A percentile compares a stretch with the other conserved stretches of the same genome.
These are phyloP conservation scores for Gnathonemus echidnorhynchus DNA, from an alignment of 2,113 vertebrate genomes.

Conservation along the genomic window DNA sequence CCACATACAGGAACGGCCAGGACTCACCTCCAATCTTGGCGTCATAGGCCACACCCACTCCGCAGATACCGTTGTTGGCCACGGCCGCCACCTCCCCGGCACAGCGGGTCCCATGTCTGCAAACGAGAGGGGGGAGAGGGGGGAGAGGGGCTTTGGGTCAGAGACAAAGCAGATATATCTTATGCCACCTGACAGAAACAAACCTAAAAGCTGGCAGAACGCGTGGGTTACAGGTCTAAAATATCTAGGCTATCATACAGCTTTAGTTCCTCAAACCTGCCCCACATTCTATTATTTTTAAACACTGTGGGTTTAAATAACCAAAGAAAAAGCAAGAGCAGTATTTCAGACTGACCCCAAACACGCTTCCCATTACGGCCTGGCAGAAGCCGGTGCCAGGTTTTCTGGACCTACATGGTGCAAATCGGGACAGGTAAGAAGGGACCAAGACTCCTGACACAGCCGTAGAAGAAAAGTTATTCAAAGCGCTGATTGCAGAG, in stretches of 20 bases:
- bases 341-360: background rate
- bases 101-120: conserved; percentile 88
- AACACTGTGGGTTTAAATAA: background rate
- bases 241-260: background rate
- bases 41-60: conserved; percentile 88
- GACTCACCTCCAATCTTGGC: conserved; percentile 86
- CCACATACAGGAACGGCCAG: background rate
- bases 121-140: background rate
- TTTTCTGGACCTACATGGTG: background rate
- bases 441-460: background rate
- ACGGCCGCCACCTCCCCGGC: conserved; percentile 90
- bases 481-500: background rate
- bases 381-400: background rate
- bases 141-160: no score
- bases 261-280: background rate
- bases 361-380: background rate
- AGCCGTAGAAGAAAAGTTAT: background rate
- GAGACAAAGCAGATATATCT: background rate
- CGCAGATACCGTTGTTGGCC: conserved; percentile 90
- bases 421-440: background rate
- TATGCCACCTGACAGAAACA: background rate
- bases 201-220: background rate
- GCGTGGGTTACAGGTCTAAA: background rate
- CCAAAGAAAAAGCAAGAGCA: background rate
- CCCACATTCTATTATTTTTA: conserved; percentile 5